These are phyloP conservation scores for Pristionchus arcanus DNA, from an alignment of 2,888 invertebrate species.

Conservation along the genomic window DNA sequence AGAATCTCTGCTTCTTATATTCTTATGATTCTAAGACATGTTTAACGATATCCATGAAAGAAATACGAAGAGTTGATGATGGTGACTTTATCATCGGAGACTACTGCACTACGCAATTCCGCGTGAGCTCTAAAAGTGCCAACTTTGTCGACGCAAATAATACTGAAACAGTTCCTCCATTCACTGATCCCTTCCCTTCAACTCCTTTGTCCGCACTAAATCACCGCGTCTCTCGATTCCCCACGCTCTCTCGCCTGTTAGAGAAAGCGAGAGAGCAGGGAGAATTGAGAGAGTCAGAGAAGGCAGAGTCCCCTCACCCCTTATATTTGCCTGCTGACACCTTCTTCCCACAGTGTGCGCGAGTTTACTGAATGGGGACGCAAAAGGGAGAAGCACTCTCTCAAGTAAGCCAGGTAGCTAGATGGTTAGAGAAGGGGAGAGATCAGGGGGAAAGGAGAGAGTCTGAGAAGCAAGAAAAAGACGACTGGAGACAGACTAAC, in stretches of 20 bases:
- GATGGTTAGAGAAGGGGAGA: neutral
- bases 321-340: conserved; percentile 22
- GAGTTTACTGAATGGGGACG: conserved; percentile 22
- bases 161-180: neutral
- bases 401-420: neutral
- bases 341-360: conserved; percentile 34
- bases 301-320: neutral
- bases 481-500: neutral
- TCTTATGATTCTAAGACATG: no score
- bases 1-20: no score
- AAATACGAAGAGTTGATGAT: no score
- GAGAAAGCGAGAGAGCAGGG: neutral
- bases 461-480: neutral
- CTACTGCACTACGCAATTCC: no score
- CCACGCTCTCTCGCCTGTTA: neutral
- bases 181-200: neutral
- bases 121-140: neutral
- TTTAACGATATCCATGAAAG: no score
- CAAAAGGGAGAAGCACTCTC: neutral
- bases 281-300: neutral
- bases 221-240: neutral
- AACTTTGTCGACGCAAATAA: neutral
- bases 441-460: neutral
- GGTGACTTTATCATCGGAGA: no score
- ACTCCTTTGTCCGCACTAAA: no score